phyloP scores from a whole-genome alignment of 2,888 invertebrate genomes.

The Cephus spinipes region DNA sequence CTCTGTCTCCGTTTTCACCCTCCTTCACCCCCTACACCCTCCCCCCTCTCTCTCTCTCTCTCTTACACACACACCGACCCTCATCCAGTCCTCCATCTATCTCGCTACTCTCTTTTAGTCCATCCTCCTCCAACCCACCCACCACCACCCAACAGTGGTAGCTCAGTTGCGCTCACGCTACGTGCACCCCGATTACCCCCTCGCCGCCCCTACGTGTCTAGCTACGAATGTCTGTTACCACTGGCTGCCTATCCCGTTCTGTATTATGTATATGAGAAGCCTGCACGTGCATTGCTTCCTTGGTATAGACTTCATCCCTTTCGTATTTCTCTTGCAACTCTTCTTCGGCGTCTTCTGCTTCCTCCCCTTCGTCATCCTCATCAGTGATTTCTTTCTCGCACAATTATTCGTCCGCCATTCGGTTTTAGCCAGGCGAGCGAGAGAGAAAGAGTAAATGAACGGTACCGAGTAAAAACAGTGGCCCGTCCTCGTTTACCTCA shows the following conservation, averaged over 20 bases:
- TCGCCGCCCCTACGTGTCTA: slow-evolving; percentile 13
- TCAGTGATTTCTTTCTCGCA: not conserved
- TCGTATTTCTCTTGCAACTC: not conserved
- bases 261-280: slow-evolving; percentile 20
- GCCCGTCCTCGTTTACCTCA: slow-evolving; percentile 39
- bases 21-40: slow-evolving; percentile 35
- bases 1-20: slow-evolving; percentile 34
- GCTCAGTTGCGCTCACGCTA: slow-evolving; percentile 9
- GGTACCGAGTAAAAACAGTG: slow-evolving; percentile 49
- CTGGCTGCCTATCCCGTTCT: slow-evolving; percentile 21
- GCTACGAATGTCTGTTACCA: not conserved
- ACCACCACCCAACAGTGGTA: not conserved
- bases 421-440: not conserved
- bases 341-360: not conserved
- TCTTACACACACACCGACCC: slow-evolving; percentile 26
- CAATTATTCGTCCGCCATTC: not conserved
- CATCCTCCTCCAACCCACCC: slow-evolving; percentile 1
- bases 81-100: slow-evolving; percentile 9
- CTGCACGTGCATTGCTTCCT: slow-evolving; percentile 12
- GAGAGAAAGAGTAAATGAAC: not conserved
- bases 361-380: not conserved
- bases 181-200: slow-evolving; percentile 23
- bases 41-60: slow-evolving; percentile 34
- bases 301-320: not conserved
- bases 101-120: slow-evolving; percentile 11